A percentile compares a stretch with the other conserved stretches of the same genome.
These are phyloP conservation scores for Numida meleagris DNA, from an alignment of 2,113 vertebrate genomes.

Conservation along the genomic window DNA sequence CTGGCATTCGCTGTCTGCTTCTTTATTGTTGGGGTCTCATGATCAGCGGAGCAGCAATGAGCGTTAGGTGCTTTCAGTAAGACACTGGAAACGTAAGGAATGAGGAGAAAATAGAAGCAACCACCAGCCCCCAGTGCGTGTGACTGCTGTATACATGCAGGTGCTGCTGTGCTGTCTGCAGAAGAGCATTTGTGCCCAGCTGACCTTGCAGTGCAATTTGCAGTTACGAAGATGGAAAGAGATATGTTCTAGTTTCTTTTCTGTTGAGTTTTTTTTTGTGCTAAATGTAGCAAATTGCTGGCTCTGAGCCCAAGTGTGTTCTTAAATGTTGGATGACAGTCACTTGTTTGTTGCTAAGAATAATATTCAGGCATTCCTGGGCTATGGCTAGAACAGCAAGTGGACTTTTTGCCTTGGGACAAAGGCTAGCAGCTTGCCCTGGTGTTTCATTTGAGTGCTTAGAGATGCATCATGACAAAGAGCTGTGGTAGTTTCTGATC, in stretches of 20 bases:
- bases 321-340: background rate
- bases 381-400: rapidly evolving
- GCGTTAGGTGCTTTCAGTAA: background rate
- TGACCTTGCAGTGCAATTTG: background rate
- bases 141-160: background rate
- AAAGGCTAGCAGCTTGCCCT: background rate
- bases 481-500: background rate
- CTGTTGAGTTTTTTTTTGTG: background rate
- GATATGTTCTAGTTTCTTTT: background rate
- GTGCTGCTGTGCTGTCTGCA: background rate
- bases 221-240: background rate
- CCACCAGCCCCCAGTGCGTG: background rate
- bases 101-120: background rate
- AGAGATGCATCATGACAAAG: background rate
- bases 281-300: background rate
- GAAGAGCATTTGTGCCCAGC: background rate
- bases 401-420: background rate
- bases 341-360: background rate
- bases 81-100: background rate
- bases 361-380: background rate
- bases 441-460: background rate
- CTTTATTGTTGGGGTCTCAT: rapidly evolving
- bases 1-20: background rate
- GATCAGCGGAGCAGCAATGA: background rate
- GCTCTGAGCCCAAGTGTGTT: background rate